Conservation (phyloP, 1,140 invertebrate genomes). For the Linepithema humile region DNA sequence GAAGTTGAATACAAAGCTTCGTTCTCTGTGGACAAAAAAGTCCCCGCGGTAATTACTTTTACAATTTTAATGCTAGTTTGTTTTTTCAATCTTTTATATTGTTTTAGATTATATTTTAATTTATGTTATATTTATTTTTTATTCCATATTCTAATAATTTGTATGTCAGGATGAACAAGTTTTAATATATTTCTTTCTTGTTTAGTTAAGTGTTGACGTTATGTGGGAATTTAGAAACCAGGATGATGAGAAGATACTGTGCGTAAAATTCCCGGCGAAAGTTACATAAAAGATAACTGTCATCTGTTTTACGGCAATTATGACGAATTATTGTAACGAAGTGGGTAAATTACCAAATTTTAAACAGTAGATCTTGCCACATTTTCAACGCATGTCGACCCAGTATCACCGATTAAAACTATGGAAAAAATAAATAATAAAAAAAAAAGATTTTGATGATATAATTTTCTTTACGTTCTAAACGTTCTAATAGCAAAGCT, state of each 20-base stretch:
- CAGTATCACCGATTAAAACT: background rate
- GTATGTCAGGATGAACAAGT: background rate
- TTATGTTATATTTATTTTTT: background rate
- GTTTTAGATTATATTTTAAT: background rate
- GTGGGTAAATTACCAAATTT: background rate
- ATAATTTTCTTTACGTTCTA: background rate
- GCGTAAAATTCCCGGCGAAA: slow-evolving; percentile 87
- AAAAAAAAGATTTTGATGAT: background rate
- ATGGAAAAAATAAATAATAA: background rate
- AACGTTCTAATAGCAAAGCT: background rate
- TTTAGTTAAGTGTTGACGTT: slow-evolving; percentile 87
- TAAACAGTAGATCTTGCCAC: background rate
- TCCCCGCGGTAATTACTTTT: slow-evolving; percentile 82
- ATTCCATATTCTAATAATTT: background rate
- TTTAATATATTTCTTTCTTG: background rate
- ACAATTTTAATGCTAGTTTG: background rate
- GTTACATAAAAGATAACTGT: slow-evolving; percentile 48
- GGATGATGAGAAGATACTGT: slow-evolving; percentile 86
- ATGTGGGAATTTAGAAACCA: slow-evolving; percentile 90
- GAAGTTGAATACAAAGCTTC: slow-evolving; percentile 86
- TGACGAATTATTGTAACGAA: background rate
- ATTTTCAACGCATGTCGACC: slow-evolving; percentile 7
- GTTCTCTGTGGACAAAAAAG: slow-evolving; percentile 86
- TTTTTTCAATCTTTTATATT: background rate
- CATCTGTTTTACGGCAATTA: background rate